These are phyloP conservation scores for Brachypodius melanocephalos DNA, from an alignment of 2,113 vertebrate species.

Conservation along the genomic window DNA sequence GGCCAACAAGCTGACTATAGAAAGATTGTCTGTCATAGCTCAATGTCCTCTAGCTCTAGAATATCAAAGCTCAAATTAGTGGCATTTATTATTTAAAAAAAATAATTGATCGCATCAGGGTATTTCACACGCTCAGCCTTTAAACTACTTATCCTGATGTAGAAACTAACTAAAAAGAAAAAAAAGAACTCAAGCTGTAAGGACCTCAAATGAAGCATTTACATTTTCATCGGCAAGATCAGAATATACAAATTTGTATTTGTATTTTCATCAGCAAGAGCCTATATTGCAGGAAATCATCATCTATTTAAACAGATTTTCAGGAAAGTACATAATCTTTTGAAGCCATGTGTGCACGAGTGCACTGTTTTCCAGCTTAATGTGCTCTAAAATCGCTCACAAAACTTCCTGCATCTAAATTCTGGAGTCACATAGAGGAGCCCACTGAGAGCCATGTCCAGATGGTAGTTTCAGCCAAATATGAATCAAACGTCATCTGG, in stretches of 20 bases:
- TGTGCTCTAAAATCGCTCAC: not conserved
- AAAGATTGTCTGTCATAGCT: not conserved
- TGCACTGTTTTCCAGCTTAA: not conserved
- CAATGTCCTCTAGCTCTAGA: not conserved
- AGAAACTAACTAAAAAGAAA: not conserved
- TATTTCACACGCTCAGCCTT: not conserved
- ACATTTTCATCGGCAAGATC: not conserved
- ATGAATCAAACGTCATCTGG: not conserved
- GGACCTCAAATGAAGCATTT: not conserved
- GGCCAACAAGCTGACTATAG: not conserved
- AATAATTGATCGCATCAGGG: not conserved
- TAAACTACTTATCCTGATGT: not conserved
- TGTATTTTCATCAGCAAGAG: not conserved
- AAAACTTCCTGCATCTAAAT: not conserved
- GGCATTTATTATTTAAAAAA: not conserved
- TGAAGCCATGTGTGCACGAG: not conserved
- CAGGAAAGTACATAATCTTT: not conserved
- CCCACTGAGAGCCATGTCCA: not conserved
- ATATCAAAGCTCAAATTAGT: not conserved
- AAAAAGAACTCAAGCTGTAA: not conserved
- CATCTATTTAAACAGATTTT: not conserved
- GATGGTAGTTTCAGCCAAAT: not conserved
- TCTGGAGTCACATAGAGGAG: not conserved
- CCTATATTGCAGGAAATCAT: not conserved
- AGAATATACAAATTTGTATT: too few relatives aligned